Percentiles rank a stretch among this genome's conserved stretches.
Evolutionary conservation across 2,888 invertebrate species (phyloP).

Genomic region (Hymenopus coronatus): DNA sequence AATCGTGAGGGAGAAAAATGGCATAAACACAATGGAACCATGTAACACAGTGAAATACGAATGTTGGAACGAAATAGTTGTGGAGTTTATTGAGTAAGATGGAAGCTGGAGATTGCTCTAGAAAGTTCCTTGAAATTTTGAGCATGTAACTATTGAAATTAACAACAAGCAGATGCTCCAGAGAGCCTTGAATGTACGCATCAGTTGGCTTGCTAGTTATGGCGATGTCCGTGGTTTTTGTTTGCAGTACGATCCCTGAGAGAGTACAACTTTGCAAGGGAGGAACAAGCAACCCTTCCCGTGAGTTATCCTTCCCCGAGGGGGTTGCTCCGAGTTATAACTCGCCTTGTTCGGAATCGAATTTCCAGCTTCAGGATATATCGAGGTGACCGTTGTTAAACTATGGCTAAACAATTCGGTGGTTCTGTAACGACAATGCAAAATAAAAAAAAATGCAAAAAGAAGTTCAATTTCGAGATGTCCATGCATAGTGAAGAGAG

Average conservation of each 20-base stretch:
- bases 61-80: too few species aligned
- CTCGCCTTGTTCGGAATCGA: not conserved
- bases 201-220: not conserved
- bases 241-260: not conserved
- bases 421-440: not conserved
- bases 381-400: not conserved
- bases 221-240: not conserved
- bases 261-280: not conserved
- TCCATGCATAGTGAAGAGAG: too few species aligned
- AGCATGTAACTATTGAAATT: too few species aligned
- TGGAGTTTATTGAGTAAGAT: too few species aligned
- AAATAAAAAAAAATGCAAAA: not conserved
- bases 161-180: not conserved
- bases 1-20: too few species aligned
- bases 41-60: too few species aligned
- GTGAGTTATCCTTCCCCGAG: not conserved
- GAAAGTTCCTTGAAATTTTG: too few species aligned
- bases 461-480: too few species aligned
- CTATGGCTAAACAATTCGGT: not conserved
- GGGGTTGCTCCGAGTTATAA: not conserved
- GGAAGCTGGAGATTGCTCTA: too few species aligned
- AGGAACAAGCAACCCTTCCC: not conserved
- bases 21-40: too few species aligned
- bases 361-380: not conserved
- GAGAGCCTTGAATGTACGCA: not conserved